Evolutionary conservation across 2,797 vertebrate genomes (phyloP).

Genomic region (Lacerta viridis): DNA sequence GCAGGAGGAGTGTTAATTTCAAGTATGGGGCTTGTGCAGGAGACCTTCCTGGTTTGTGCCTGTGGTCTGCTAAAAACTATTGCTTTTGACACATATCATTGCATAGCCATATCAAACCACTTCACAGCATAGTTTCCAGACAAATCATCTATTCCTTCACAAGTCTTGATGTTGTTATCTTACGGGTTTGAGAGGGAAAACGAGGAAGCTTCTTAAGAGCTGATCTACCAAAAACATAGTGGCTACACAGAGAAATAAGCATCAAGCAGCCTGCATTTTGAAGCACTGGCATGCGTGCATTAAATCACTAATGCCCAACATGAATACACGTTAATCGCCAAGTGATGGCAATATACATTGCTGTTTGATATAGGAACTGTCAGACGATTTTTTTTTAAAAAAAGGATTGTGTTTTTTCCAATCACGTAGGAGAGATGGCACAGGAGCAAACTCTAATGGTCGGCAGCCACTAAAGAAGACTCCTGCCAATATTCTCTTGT

Average conservation of each 20-base stretch:
- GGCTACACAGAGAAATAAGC: constrained; percentile 36
- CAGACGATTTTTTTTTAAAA: constrained; percentile 22
- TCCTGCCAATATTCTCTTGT: rapidly evolving
- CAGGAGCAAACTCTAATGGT: background rate
- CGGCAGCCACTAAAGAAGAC: constrained; percentile 18
- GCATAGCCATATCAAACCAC: background rate
- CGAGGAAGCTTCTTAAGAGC: constrained; percentile 57
- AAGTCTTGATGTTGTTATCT: background rate
- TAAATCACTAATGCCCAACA: constrained; percentile 58
- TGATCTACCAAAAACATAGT: constrained; percentile 8
- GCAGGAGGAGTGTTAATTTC: background rate
- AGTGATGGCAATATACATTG: constrained; percentile 45
- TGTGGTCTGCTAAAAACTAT: background rate
- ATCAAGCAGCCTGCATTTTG: constrained; percentile 46
- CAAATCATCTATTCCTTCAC: background rate
- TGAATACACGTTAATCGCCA: constrained; percentile 46
- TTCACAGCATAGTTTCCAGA: background rate
- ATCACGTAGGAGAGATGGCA: background rate
- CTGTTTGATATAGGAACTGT: constrained; percentile 50
- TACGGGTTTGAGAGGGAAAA: constrained; percentile 10
- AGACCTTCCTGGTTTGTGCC: background rate
- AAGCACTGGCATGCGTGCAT: constrained; percentile 52
- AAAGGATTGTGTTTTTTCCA: constrained; percentile 24
- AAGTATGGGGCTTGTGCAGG: background rate
- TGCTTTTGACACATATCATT: background rate